Evolutionary conservation across 35 echinoderm and acorn worm species (phyloP).

Genomic region (Apostichopus parvimensis): DNA sequence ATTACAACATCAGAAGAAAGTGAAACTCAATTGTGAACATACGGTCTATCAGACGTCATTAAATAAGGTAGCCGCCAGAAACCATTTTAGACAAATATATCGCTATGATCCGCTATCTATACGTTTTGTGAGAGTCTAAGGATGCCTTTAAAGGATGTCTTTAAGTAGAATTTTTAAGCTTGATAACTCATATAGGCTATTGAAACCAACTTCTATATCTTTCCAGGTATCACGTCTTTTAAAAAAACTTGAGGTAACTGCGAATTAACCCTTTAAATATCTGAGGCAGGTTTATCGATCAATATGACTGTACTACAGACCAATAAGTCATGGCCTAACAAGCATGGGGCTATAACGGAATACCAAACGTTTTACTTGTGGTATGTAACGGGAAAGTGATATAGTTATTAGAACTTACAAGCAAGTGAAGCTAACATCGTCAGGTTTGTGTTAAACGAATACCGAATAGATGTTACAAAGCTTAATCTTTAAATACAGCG

Average conservation of each 20-base stretch:
- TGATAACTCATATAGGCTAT: too few species aligned
- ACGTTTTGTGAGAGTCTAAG: background rate
- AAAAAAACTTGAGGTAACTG: too few species aligned
- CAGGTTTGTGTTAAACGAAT: too few species aligned
- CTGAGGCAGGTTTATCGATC: too few species aligned
- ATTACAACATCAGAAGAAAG: slow-evolving; percentile 41
- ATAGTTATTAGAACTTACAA: too few species aligned
- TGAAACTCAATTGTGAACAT: background rate
- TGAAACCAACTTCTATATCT: background rate
- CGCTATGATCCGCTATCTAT: too few species aligned
- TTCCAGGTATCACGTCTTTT: background rate
- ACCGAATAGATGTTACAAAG: too few species aligned
- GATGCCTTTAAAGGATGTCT: too few species aligned
- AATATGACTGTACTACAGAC: background rate
- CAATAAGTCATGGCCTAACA: slow-evolving; percentile 4
- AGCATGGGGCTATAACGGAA: slow-evolving; percentile 12
- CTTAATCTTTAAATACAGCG: too few species aligned
- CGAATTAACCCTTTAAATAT: too few species aligned
- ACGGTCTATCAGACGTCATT: background rate
- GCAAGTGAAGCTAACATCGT: too few species aligned
- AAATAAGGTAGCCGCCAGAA: background rate
- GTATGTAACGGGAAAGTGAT: background rate
- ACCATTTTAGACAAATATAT: background rate
- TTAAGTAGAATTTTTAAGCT: too few species aligned
- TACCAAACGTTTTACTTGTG: slow-evolving; percentile 5